phyloP scores from a whole-genome alignment of 2,113 vertebrate genomes.

The Hipposideros armiger region DNA sequence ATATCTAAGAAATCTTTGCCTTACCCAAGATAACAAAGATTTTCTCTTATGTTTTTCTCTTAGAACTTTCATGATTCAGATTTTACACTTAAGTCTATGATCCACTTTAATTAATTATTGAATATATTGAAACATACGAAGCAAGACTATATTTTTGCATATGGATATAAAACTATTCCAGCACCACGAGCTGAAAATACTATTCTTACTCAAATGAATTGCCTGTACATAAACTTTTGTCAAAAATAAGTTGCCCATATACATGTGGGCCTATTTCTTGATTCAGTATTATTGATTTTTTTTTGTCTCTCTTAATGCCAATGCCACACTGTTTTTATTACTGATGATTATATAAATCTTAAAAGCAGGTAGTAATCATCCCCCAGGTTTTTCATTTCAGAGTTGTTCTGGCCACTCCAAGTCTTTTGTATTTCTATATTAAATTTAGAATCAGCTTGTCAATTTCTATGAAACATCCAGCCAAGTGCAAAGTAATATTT shows the following conservation, averaged over 20 bases:
- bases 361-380: neutral
- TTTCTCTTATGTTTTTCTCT: neutral
- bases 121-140: neutral
- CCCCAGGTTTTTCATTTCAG: neutral
- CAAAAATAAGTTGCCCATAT: neutral
- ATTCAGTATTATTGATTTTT: neutral
- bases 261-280: neutral
- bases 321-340: neutral
- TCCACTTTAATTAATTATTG: neutral
- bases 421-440: conserved; percentile 30
- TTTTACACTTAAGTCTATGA: conserved; percentile 12
- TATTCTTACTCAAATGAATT: neutral
- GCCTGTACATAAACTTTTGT: neutral
- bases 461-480: conserved; percentile 19
- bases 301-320: conserved; percentile 13
- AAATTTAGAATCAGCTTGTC: neutral
- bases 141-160: neutral
- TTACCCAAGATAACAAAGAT: conserved; percentile 28
- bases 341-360: neutral
- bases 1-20: neutral
- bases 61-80: conserved; percentile 12
- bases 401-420: neutral
- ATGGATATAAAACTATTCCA: neutral
- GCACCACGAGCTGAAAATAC: neutral
- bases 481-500: neutral